A percentile compares a stretch with the other conserved stretches of the same genome.
These are phyloP conservation scores for Sebastolobus alascanus DNA, from an alignment of 2,797 vertebrate species.

Conservation along the genomic window DNA sequence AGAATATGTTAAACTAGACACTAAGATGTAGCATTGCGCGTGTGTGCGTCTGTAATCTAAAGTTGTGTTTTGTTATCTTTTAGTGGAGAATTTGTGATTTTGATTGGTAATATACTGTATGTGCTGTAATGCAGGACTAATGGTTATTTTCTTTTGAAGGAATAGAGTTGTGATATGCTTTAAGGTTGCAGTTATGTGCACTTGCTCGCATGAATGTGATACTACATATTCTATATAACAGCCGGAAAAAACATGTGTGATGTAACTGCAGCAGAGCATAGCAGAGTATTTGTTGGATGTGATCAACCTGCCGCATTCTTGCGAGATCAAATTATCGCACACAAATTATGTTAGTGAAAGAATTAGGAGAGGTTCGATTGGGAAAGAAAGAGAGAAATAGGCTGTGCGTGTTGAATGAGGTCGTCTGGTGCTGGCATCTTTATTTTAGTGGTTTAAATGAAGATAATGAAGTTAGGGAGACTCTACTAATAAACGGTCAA, in stretches of 20 bases:
- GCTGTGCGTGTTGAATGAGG: background rate
- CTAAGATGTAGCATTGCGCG: background rate
- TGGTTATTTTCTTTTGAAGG: background rate
- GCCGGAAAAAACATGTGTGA: background rate
- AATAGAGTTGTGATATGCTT: background rate
- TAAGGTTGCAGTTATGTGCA: background rate
- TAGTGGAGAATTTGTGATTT: background rate
- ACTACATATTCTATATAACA: background rate
- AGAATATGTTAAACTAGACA: background rate
- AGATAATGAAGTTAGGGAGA: slow-evolving; percentile 24
- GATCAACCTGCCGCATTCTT: slow-evolving; percentile 8
- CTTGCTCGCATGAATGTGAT: slow-evolving; percentile 4
- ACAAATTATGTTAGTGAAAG: slow-evolving; percentile 7
- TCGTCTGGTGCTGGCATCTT: slow-evolving; percentile 14
- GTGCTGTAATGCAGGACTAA: background rate
- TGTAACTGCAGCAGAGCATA: background rate
- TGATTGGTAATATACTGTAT: background rate
- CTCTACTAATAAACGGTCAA: slow-evolving; percentile 2
- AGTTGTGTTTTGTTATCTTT: slow-evolving; percentile 5
- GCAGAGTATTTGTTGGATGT: slow-evolving; percentile 17
- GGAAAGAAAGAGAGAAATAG: background rate
- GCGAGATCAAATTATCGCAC: background rate
- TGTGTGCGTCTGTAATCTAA: background rate
- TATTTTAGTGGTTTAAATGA: slow-evolving; percentile 24
- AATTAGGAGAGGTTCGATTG: slow-evolving; percentile 9